phyloP scores from a whole-genome alignment of 2,113 vertebrate genomes.

The Mobula hypostoma region DNA sequence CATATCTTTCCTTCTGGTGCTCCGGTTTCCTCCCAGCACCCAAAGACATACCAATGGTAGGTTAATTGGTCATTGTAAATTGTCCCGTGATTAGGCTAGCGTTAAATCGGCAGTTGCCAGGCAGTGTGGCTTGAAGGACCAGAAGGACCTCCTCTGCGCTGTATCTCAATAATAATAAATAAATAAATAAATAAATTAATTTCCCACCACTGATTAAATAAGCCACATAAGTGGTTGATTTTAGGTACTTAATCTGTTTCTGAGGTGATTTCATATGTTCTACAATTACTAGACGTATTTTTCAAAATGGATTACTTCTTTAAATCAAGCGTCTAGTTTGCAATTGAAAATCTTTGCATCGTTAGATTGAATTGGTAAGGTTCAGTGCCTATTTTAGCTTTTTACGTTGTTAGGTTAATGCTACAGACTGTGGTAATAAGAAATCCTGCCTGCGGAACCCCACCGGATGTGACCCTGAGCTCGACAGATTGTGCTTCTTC shows the following conservation, averaged over 20 bases:
- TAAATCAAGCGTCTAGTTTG: neutral
- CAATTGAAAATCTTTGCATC: neutral
- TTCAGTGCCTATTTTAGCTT: constrained; percentile 39
- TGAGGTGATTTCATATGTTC: neutral
- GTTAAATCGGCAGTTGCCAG: too few species aligned
- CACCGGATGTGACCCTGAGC: constrained; percentile 62
- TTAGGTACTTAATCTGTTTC: neutral
- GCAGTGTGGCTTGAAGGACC: too few species aligned
- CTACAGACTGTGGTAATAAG: constrained; percentile 60
- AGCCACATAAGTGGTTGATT: neutral
- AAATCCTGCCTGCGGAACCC: constrained; percentile 76
- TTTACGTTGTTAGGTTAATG: constrained; percentile 61
- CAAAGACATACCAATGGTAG: too few species aligned
- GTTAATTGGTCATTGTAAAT: too few species aligned
- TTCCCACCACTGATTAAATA: neutral
- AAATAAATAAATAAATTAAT: too few species aligned
- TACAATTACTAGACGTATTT: neutral
- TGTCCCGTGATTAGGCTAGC: too few species aligned
- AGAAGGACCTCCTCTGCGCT: too few species aligned
- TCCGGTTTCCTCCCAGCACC: too few species aligned
- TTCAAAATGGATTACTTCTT: neutral
- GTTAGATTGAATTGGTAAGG: neutral
- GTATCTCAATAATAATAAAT: too few species aligned
- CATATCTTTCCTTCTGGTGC: too few species aligned
- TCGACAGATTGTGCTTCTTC: constrained; percentile 60